Evolutionary conservation across 2,113 vertebrate species (phyloP).

Genomic region (Oreochromis niloticus): DNA sequence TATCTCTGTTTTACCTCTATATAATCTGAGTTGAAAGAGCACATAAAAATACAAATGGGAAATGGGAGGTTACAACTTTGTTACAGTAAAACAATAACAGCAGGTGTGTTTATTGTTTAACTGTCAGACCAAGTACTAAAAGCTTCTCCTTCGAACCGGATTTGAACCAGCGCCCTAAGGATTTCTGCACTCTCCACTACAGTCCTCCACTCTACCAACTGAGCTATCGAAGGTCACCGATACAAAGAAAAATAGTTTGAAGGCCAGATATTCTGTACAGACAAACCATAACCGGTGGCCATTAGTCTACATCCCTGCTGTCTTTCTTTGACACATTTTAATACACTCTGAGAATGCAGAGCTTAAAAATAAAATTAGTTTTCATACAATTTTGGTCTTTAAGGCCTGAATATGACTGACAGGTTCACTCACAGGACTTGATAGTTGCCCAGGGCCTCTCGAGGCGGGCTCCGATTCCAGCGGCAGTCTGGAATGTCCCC

Average conservation of each 20-base stretch:
- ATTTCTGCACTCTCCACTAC: no score
- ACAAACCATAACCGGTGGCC: not conserved
- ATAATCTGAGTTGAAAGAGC: no score
- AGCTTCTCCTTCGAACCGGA: no score
- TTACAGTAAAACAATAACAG: no score
- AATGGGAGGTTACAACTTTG: no score
- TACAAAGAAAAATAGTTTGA: not conserved
- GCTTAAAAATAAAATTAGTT: not conserved
- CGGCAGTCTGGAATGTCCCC: slow-evolving; percentile 92
- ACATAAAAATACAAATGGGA: no score
- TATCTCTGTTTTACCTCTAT: no score
- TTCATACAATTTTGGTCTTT: not conserved
- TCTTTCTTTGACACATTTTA: not conserved
- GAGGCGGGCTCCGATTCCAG: slow-evolving; percentile 88
- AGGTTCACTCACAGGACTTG: slow-evolving; percentile 88
- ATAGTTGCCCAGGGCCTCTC: slow-evolving; percentile 91
- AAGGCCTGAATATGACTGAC: not conserved
- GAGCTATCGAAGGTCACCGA: not conserved
- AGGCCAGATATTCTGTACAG: not conserved
- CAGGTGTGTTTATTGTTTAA: no score
- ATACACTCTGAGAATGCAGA: not conserved
- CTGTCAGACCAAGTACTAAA: no score
- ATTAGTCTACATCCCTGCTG: not conserved
- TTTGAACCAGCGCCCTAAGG: no score
- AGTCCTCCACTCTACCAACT: not conserved